phyloP scores from a whole-genome alignment of 2,797 vertebrate species.

The Characodon lateralis region DNA sequence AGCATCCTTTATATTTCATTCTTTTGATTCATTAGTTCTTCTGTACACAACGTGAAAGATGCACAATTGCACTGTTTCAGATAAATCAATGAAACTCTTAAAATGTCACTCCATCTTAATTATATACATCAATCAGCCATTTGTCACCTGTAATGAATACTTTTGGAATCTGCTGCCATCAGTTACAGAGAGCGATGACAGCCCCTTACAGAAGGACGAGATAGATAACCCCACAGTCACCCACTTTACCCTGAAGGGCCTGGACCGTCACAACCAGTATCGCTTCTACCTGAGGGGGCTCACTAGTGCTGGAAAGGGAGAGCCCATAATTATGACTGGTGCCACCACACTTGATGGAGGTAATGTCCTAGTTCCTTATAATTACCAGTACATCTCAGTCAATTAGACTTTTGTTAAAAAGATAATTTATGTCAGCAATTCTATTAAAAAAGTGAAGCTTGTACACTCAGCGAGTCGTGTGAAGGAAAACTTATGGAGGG shows the following conservation, averaged over 20 bases:
- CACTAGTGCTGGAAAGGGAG: slow-evolving; percentile 80
- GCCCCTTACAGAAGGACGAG: slow-evolving; percentile 66
- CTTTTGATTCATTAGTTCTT: not conserved
- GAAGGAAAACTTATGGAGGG: not conserved
- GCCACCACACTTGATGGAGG: slow-evolving; percentile 86
- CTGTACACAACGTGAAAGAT: not conserved
- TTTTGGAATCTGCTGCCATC: slow-evolving; percentile 32
- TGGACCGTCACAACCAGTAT: slow-evolving; percentile 83
- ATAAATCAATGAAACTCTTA: slow-evolving; percentile 47
- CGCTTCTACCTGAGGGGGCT: slow-evolving; percentile 84
- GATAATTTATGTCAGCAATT: not conserved
- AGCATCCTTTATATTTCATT: slow-evolving; percentile 33
- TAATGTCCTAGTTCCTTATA: slow-evolving; percentile 44
- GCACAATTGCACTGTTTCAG: slow-evolving; percentile 7
- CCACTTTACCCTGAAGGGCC: slow-evolving; percentile 75
- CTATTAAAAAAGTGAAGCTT: not conserved
- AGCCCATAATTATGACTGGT: slow-evolving; percentile 78
- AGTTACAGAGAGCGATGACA: slow-evolving; percentile 74
- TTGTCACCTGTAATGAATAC: slow-evolving; percentile 41
- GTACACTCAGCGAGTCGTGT: not conserved
- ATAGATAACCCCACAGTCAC: slow-evolving; percentile 66
- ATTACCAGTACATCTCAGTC: not conserved
- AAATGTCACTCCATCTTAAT: slow-evolving; percentile 32
- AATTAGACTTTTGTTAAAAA: not conserved
- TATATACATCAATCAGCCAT: slow-evolving; percentile 49